Conservation (phyloP, 2,113 vertebrate species). For the Brienomyrus brachyistius region DNA sequence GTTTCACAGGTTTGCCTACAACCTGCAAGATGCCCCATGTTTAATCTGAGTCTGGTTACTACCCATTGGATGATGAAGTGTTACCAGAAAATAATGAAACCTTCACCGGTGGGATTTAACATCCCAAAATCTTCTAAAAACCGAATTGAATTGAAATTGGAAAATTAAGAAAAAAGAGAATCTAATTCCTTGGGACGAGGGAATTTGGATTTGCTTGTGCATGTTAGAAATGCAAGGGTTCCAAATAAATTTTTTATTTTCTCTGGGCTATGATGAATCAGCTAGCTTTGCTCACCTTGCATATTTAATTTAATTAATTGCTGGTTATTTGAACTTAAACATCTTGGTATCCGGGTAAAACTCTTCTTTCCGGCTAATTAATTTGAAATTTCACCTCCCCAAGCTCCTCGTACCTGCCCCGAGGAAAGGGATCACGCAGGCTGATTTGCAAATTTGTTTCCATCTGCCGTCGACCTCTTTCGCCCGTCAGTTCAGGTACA, state of each 20-base stretch:
- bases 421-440: neutral
- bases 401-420: neutral
- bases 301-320: neutral
- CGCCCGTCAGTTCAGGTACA: neutral
- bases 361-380: neutral
- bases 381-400: neutral
- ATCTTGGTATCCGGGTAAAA: neutral
- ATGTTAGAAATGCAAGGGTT: neutral
- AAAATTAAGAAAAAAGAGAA: neutral
- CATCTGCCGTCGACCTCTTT: neutral
- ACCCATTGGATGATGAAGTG: neutral
- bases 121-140: neutral
- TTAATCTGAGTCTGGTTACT: neutral
- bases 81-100: neutral
- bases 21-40: neutral
- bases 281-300: neutral
- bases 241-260: neutral
- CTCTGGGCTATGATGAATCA: neutral
- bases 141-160: neutral
- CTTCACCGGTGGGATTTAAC: neutral
- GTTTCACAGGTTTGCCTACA: constrained; percentile 4
- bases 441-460: neutral
- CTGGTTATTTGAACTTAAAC: neutral
- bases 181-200: neutral
- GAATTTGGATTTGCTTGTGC: neutral